phyloP scores from a whole-genome alignment of 1,140 invertebrate species.

The Drosophila simulans region DNA sequence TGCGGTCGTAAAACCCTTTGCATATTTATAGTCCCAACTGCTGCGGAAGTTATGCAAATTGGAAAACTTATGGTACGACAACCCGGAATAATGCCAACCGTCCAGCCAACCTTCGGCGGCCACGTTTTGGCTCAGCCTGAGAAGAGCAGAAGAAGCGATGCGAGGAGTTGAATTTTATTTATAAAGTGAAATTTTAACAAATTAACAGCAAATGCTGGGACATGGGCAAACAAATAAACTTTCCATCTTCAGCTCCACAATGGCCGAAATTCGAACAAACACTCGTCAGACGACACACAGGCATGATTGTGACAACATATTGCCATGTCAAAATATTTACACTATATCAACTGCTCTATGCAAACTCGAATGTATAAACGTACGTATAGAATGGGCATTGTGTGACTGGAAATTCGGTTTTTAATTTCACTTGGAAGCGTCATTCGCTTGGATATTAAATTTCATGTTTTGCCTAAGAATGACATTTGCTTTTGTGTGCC shows the following conservation, averaged over 20 bases:
- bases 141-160: constrained; percentile 32
- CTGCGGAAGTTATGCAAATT: constrained; percentile 75
- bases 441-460: constrained; percentile 70
- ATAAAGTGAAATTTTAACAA: constrained; percentile 79
- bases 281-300: constrained; percentile 34
- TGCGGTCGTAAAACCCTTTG: constrained; percentile 51
- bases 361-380: background rate
- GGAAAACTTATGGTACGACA: constrained; percentile 67
- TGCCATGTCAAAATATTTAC: constrained; percentile 80
- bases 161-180: constrained; percentile 62
- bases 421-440: constrained; percentile 66
- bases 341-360: constrained; percentile 64
- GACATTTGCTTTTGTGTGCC: constrained; percentile 56
- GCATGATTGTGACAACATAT: constrained; percentile 62
- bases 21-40: constrained; percentile 72
- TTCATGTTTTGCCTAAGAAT: constrained; percentile 56
- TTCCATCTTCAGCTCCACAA: constrained; percentile 39
- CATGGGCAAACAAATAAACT: constrained; percentile 64
- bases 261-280: constrained; percentile 34
- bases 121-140: constrained; percentile 9
- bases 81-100: constrained; percentile 3
- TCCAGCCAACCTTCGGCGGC: constrained; percentile 8
- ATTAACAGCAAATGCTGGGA: constrained; percentile 74
- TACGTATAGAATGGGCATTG: constrained; percentile 21
- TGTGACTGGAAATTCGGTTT: constrained; percentile 60